Evolutionary conservation across 1,140 invertebrate species (phyloP).

Genomic region (Globodera rostochiensis): DNA sequence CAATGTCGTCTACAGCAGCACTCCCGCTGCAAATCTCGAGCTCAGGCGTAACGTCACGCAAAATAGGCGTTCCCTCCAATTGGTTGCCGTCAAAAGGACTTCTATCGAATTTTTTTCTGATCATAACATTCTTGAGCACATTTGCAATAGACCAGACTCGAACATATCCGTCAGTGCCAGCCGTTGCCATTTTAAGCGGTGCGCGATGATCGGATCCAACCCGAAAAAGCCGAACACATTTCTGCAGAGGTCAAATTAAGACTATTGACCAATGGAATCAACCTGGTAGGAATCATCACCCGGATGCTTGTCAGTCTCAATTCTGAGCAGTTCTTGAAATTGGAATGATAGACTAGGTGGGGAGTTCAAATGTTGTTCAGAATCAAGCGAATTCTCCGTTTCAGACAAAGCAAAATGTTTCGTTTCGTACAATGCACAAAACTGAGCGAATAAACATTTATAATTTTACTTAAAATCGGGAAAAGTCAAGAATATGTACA

Average conservation of each 20-base stretch:
- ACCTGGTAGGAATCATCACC: conserved; percentile 30
- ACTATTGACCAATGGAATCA: background rate
- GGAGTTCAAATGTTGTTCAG: background rate
- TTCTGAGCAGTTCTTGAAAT: conserved; percentile 5
- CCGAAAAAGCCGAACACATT: conserved; percentile 32
- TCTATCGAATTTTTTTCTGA: background rate
- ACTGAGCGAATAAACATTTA: background rate
- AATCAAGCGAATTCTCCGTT: background rate
- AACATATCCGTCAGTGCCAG: conserved; percentile 31
- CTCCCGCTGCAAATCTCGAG: conserved; percentile 33
- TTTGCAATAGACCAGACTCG: conserved; percentile 25
- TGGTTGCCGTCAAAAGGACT: background rate
- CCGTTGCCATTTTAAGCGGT: conserved; percentile 28
- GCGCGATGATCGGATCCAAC: background rate
- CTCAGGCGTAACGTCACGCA: conserved; percentile 17
- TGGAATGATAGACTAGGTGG: background rate
- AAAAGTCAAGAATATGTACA: background rate
- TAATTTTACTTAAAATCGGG: background rate
- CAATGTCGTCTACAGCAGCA: conserved; percentile 27
- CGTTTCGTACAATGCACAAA: conserved; percentile 26
- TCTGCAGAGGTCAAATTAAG: conserved; percentile 12
- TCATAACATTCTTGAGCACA: conserved; percentile 8
- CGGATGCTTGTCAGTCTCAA: conserved; percentile 17
- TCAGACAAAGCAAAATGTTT: background rate
- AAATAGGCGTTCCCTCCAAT: background rate